phyloP scores from a whole-genome alignment of 2,888 invertebrate species.

The Eupeodes latifasciatus region DNA sequence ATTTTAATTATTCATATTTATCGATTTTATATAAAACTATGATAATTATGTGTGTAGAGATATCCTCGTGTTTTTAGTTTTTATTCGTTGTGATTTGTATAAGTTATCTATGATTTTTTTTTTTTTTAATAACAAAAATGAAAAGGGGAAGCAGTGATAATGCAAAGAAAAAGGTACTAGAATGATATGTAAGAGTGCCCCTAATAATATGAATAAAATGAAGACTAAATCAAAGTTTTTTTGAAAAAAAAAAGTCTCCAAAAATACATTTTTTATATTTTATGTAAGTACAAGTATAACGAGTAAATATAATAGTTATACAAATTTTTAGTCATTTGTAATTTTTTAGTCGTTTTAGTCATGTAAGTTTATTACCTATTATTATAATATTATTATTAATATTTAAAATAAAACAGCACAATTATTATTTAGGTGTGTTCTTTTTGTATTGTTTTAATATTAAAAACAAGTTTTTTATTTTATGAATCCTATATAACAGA shows the following conservation, averaged over 20 bases:
- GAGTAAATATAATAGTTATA: constrained; percentile 49
- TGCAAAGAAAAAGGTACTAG: constrained; percentile 56
- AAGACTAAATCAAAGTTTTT: neutral
- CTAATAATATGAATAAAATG: neutral
- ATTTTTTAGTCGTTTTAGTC: constrained; percentile 68
- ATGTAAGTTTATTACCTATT: constrained; percentile 59
- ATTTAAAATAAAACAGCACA: constrained; percentile 60
- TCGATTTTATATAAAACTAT: constrained; percentile 8
- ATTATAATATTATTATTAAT: constrained; percentile 33
- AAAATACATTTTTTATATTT: constrained; percentile 29
- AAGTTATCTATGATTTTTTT: constrained; percentile 25
- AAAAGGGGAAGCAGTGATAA: constrained; percentile 51
- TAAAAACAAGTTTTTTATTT: constrained; percentile 15
- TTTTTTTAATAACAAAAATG: constrained; percentile 15
- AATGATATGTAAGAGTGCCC: constrained; percentile 36
- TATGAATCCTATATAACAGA: constrained; percentile 36
- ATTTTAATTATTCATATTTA: constrained; percentile 19
- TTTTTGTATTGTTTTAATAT: constrained; percentile 16
- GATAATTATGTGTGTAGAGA: constrained; percentile 35
- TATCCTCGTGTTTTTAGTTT: constrained; percentile 43
- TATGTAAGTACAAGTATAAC: constrained; percentile 54
- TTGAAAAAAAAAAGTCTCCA: constrained; percentile 3
- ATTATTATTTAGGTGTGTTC: constrained; percentile 69
- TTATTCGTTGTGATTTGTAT: constrained; percentile 69
- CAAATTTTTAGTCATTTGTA: constrained; percentile 72